A percentile compares a stretch with the other conserved stretches of the same genome.
Conservation (phyloP, 2,888 invertebrate genomes). For the Salpingus planirostris region DNA sequence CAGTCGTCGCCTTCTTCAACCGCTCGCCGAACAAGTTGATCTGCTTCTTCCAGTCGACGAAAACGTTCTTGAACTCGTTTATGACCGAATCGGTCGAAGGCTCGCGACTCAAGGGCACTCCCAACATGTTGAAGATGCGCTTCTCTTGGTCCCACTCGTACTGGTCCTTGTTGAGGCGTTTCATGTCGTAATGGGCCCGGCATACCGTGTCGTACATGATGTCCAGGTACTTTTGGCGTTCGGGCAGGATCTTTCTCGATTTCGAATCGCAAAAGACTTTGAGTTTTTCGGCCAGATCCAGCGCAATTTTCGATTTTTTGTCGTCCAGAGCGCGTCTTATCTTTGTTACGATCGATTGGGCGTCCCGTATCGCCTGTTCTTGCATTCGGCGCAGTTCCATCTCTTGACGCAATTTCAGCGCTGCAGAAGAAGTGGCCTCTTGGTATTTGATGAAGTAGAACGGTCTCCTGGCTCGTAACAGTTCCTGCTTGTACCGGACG, state of each 20-base stretch:
- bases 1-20: slow-evolving; percentile 25
- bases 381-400: slow-evolving; percentile 32
- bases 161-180: slow-evolving; percentile 33
- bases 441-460: slow-evolving; percentile 41
- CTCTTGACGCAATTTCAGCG: slow-evolving; percentile 27
- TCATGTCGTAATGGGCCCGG: slow-evolving; percentile 39
- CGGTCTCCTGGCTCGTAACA: slow-evolving; percentile 40
- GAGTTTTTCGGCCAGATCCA: slow-evolving; percentile 37
- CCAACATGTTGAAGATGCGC: slow-evolving; percentile 32
- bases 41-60: slow-evolving; percentile 33
- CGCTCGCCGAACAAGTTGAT: slow-evolving; percentile 29
- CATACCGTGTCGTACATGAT: slow-evolving; percentile 40
- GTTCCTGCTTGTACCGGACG: slow-evolving; percentile 37
- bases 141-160: slow-evolving; percentile 26
- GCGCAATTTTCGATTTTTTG: slow-evolving; percentile 16
- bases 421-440: slow-evolving; percentile 31
- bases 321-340: slow-evolving; percentile 31
- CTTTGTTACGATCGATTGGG: slow-evolving; percentile 33
- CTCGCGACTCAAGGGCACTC: slow-evolving; percentile 28
- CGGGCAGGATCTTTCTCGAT: slow-evolving; percentile 36
- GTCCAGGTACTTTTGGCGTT: slow-evolving; percentile 35
- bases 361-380: slow-evolving; percentile 34
- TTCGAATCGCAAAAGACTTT: slow-evolving; percentile 40
- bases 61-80: slow-evolving; percentile 28
- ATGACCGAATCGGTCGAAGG: slow-evolving; percentile 37